A percentile compares a stretch with the other conserved stretches of the same genome.
These are phyloP conservation scores for Poicephalus gulielmi DNA, from an alignment of 2,113 vertebrate genomes.

Conservation along the genomic window DNA sequence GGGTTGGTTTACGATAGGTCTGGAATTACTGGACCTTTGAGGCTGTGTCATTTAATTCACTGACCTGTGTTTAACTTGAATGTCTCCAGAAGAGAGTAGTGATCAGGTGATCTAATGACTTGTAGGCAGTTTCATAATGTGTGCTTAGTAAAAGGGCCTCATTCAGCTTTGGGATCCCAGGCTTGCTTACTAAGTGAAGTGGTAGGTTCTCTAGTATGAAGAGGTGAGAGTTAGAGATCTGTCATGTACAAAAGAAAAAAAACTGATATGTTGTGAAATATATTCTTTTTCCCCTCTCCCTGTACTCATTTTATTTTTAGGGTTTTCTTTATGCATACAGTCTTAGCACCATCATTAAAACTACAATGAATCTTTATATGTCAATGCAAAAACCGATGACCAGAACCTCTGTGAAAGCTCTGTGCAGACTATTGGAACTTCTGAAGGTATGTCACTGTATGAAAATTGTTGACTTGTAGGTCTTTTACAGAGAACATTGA, in stretches of 20 bases:
- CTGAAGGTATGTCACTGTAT: slow-evolving; percentile 83
- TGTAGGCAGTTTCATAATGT: not conserved
- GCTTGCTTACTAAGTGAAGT: not conserved
- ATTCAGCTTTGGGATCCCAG: not conserved
- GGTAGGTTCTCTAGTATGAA: not conserved
- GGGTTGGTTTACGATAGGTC: not conserved
- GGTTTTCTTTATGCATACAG: slow-evolving; percentile 96
- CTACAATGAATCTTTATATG: slow-evolving; percentile 98
- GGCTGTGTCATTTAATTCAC: not conserved
- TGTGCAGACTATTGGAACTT: slow-evolving; percentile 93
- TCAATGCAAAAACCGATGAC: slow-evolving; percentile 98
- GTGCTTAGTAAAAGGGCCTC: not conserved
- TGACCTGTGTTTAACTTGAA: not conserved
- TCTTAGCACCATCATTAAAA: slow-evolving; percentile 94
- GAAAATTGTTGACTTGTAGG: not conserved
- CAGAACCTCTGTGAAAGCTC: slow-evolving; percentile 95
- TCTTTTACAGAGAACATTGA: not conserved
- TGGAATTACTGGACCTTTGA: not conserved
- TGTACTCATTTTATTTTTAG: slow-evolving; percentile 67
- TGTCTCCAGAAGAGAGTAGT: not conserved
- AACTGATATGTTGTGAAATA: not conserved
- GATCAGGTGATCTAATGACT: not conserved
- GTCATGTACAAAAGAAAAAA: not conserved
- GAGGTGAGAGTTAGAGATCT: not conserved
- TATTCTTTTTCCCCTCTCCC: not conserved